These are phyloP conservation scores for Phataginus tetradactyla DNA, from an alignment of 2,797 vertebrate genomes.

Conservation along the genomic window DNA sequence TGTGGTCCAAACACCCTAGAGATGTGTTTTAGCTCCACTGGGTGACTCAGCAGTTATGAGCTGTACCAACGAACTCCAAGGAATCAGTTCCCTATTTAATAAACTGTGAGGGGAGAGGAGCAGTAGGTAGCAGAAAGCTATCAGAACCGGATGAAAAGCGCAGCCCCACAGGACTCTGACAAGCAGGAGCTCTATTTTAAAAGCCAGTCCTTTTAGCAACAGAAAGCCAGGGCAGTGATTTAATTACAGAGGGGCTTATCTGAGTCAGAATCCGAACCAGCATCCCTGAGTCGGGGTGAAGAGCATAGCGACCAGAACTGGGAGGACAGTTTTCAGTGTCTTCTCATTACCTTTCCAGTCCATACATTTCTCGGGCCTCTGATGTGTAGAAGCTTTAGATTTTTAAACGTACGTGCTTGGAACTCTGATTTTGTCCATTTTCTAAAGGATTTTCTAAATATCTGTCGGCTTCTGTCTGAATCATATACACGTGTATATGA, in stretches of 20 bases:
- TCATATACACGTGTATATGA: slow-evolving; percentile 37
- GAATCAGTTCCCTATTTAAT: not conserved
- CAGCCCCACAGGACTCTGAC: slow-evolving; percentile 19
- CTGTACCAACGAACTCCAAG: not conserved
- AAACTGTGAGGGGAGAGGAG: not conserved
- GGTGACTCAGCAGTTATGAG: not conserved
- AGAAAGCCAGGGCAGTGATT: slow-evolving; percentile 61
- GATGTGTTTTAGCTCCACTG: not conserved
- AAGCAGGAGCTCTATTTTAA: slow-evolving; percentile 66
- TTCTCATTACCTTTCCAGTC: not conserved
- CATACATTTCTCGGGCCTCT: not conserved
- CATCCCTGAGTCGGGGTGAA: not conserved
- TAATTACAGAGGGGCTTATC: slow-evolving; percentile 71
- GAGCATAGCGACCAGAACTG: not conserved
- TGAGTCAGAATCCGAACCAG: slow-evolving; percentile 53
- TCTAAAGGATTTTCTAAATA: slow-evolving; percentile 39
- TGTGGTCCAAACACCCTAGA: not conserved
- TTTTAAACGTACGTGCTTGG: slow-evolving; percentile 26
- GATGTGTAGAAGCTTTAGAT: not conserved
- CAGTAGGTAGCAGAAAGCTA: not conserved
- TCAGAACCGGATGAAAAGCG: slow-evolving; percentile 56
- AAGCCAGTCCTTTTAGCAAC: slow-evolving; percentile 62
- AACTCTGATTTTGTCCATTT: not conserved
- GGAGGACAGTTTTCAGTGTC: not conserved
- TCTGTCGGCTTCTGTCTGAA: slow-evolving; percentile 60